Evolutionary conservation across 2,797 vertebrate species (phyloP).

Genomic region (Anguilla pacifica): DNA sequence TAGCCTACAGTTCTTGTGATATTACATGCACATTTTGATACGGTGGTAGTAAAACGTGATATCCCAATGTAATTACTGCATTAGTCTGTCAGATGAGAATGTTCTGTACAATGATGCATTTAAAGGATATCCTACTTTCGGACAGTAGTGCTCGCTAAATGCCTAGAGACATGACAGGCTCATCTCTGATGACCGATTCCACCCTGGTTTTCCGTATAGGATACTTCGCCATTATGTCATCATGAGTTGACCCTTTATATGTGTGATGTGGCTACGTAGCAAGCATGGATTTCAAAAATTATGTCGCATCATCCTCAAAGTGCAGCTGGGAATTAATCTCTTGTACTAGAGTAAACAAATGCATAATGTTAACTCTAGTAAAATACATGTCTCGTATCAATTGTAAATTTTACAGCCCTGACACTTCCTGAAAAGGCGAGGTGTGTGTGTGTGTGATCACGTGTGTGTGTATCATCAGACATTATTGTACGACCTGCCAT

Average conservation of each 20-base stretch:
- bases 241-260: constrained; percentile 32
- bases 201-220: background rate
- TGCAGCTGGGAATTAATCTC: background rate
- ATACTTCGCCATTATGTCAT: constrained; percentile 34
- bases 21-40: background rate
- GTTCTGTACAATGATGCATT: background rate
- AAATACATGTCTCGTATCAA: background rate
- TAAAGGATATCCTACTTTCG: background rate
- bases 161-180: background rate
- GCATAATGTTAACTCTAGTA: background rate
- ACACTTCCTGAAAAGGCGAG: background rate
- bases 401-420: background rate
- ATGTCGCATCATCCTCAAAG: background rate
- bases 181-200: constrained; percentile 5
- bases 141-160: background rate
- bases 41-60: background rate
- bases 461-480: background rate
- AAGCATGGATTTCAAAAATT: constrained; percentile 2
- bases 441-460: no score
- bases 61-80: background rate
- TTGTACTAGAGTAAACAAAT: background rate
- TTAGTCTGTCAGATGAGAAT: background rate
- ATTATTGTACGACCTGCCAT: background rate
- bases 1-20: background rate
- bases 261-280: background rate